phyloP scores from a whole-genome alignment of 2,797 vertebrate genomes.

The Lacerta viridis region DNA sequence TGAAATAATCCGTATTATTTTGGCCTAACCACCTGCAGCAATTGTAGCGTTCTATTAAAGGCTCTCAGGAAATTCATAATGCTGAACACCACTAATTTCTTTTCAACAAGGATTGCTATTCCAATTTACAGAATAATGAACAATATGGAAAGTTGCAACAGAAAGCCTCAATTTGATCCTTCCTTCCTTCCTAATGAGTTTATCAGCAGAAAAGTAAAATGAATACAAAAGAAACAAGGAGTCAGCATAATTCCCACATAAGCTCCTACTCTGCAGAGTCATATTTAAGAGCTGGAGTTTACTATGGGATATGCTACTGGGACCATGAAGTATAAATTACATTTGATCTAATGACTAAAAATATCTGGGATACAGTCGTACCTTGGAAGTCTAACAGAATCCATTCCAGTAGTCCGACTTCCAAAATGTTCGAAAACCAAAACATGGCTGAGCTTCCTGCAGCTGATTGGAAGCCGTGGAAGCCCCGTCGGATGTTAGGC shows the following conservation, averaged over 20 bases:
- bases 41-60: conserved; percentile 44
- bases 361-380: neutral
- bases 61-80: conserved; percentile 53
- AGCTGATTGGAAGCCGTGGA: too few species aligned
- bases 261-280: neutral
- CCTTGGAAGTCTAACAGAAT: too few species aligned
- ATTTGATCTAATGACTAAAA: neutral
- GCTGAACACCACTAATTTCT: conserved; percentile 26
- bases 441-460: too few species aligned
- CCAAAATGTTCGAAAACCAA: too few species aligned
- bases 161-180: neutral
- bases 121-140: neutral
- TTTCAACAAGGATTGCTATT: conserved; percentile 41
- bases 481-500: accelerated
- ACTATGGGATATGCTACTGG: neutral
- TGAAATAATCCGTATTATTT: conserved; percentile 55
- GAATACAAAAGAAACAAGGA: neutral
- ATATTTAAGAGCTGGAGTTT: neutral
- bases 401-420: too few species aligned
- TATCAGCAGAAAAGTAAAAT: neutral
- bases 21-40: conserved; percentile 58
- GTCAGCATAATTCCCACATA: neutral
- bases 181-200: neutral
- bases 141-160: neutral
- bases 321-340: neutral